A percentile compares a stretch with the other conserved stretches of the same genome.
These are phyloP conservation scores for Podarcis muralis DNA, from an alignment of 2,113 vertebrate genomes.

Conservation along the genomic window DNA sequence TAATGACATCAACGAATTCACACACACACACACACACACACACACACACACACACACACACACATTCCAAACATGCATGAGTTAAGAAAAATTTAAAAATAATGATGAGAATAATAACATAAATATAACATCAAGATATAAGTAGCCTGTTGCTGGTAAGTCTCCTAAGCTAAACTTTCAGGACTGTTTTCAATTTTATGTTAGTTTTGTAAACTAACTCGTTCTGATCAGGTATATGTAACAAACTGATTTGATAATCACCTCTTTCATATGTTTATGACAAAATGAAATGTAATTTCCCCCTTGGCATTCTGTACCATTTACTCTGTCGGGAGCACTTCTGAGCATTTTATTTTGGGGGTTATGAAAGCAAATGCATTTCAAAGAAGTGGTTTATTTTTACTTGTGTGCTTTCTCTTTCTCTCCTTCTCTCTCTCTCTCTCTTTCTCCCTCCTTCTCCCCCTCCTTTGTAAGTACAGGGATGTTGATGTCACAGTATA, in stretches of 20 bases:
- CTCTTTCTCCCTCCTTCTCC: neutral
- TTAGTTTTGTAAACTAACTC: conserved; percentile 24
- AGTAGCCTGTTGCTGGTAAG: neutral
- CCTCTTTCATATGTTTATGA: conserved; percentile 30
- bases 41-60: no score
- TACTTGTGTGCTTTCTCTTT: neutral
- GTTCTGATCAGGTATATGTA: conserved; percentile 34
- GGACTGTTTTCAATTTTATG: conserved; percentile 3
- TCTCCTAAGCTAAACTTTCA: neutral
- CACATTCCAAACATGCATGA: neutral
- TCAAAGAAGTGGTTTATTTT: neutral
- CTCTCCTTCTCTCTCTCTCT: neutral
- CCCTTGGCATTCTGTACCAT: neutral
- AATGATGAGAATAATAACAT: neutral
- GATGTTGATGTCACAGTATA: neutral
- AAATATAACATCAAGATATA: neutral
- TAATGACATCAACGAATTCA: no score
- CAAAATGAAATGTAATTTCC: conserved; percentile 16
- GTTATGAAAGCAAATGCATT: conserved; percentile 1
- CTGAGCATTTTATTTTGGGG: neutral
- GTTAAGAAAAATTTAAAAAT: neutral
- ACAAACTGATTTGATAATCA: conserved; percentile 46
- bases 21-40: no score
- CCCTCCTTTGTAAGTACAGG: neutral
- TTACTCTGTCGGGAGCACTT: neutral